Percentiles rank a stretch among this genome's conserved stretches.
Evolutionary conservation across 2,797 vertebrate species (phyloP).

Genomic region (Decapterus maruadsi): DNA sequence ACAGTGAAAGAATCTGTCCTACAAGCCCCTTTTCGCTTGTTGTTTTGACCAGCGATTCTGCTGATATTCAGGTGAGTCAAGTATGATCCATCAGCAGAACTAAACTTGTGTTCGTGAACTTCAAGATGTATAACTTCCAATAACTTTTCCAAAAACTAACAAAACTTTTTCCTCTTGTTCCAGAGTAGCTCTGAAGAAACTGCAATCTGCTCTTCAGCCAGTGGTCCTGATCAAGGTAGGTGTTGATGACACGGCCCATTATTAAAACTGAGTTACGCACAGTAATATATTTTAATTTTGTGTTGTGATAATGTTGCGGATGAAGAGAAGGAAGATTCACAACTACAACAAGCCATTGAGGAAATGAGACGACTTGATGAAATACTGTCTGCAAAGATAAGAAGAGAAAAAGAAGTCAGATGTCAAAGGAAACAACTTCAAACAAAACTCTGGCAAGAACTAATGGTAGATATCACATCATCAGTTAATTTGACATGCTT

Average conservation of each 20-base stretch:
- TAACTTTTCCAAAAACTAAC: no score
- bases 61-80: slow-evolving; percentile 81
- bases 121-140: accelerated
- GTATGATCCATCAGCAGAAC: neutral
- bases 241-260: neutral
- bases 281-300: neutral
- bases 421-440: slow-evolving; percentile 86
- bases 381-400: slow-evolving; percentile 82
- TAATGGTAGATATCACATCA: slow-evolving; percentile 82
- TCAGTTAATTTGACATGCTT: neutral
- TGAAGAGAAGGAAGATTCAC: slow-evolving; percentile 71
- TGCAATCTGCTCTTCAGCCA: neutral
- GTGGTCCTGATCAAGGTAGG: slow-evolving; percentile 50
- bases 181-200: slow-evolving; percentile 40
- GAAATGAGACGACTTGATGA: slow-evolving; percentile 91
- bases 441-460: slow-evolving; percentile 88
- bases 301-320: slow-evolving; percentile 56
- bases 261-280: neutral
- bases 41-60: slow-evolving; percentile 83
- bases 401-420: slow-evolving; percentile 86
- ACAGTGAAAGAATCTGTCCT: slow-evolving; percentile 71
- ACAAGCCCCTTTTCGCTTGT: slow-evolving; percentile 72
- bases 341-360: slow-evolving; percentile 85
- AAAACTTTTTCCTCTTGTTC: slow-evolving; percentile 8
- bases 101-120: neutral